Conservation (phyloP, 1,140 invertebrate genomes). For the Colletes latitarsis region DNA sequence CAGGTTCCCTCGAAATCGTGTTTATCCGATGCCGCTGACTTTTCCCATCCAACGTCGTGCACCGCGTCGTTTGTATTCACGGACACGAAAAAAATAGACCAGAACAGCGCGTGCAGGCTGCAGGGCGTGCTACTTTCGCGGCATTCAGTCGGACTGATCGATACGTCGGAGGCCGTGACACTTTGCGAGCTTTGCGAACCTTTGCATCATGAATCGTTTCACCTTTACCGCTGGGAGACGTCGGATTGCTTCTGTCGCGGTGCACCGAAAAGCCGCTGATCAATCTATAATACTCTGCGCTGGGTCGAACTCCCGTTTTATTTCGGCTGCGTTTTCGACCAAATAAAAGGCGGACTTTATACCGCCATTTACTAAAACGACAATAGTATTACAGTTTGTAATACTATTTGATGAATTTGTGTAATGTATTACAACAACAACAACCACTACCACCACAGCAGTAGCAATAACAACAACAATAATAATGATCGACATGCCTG, state of each 20-base stretch:
- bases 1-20: constrained; percentile 6
- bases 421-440: too few relatives aligned
- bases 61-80: constrained; percentile 41
- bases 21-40: constrained; percentile 13
- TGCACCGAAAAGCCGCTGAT: background rate
- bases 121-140: constrained; percentile 54
- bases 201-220: constrained; percentile 23
- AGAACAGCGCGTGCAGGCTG: background rate
- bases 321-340: too few relatives aligned
- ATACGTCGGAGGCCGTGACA: constrained; percentile 61
- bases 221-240: background rate
- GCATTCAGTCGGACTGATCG: constrained; percentile 43
- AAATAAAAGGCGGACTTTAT: too few relatives aligned
- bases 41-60: background rate
- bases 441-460: too few relatives aligned
- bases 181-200: constrained; percentile 19
- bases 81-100: constrained; percentile 37
- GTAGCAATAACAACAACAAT: too few relatives aligned
- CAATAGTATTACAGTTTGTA: too few relatives aligned
- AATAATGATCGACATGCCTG: background rate
- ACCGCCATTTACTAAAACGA: too few relatives aligned
- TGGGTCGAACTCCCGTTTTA: too few relatives aligned
- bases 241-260: background rate
- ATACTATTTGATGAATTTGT: too few relatives aligned
- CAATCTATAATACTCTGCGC: background rate